Conservation (phyloP, 2,888 invertebrate species). For the Tenodera sinensis region DNA sequence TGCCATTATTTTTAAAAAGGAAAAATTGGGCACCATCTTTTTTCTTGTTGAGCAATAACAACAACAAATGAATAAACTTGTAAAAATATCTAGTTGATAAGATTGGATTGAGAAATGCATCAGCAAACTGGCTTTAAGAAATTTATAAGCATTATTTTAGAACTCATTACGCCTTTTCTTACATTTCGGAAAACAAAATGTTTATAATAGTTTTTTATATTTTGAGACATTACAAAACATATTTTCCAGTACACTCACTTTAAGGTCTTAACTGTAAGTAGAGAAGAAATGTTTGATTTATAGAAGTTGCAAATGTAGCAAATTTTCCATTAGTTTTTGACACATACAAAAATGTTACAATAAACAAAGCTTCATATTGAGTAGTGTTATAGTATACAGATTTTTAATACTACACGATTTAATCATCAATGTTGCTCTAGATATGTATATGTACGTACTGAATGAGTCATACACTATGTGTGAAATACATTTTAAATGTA, state of each 20-base stretch:
- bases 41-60: slow-evolving; percentile 12
- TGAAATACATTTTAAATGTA: neutral
- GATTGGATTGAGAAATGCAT: slow-evolving; percentile 11
- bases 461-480: neutral
- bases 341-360: neutral
- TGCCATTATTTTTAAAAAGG: neutral
- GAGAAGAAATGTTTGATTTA: neutral
- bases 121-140: slow-evolving; percentile 10
- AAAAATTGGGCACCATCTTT: slow-evolving; percentile 1
- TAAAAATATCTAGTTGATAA: slow-evolving; percentile 10
- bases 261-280: slow-evolving; percentile 1
- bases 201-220: slow-evolving; percentile 10
- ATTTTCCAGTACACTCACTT: neutral
- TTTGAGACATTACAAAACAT: neutral
- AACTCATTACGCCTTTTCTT: slow-evolving; percentile 27
- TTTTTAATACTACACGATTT: neutral
- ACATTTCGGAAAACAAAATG: slow-evolving; percentile 8
- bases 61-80: slow-evolving; percentile 17
- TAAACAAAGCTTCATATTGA: neutral
- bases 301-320: neutral
- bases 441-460: neutral
- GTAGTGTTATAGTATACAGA: neutral
- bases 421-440: neutral
- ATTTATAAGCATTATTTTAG: slow-evolving; percentile 15
- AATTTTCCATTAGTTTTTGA: neutral